phyloP scores from a whole-genome alignment of 2,113 vertebrate species.

The Cochlearius cochlearius region DNA sequence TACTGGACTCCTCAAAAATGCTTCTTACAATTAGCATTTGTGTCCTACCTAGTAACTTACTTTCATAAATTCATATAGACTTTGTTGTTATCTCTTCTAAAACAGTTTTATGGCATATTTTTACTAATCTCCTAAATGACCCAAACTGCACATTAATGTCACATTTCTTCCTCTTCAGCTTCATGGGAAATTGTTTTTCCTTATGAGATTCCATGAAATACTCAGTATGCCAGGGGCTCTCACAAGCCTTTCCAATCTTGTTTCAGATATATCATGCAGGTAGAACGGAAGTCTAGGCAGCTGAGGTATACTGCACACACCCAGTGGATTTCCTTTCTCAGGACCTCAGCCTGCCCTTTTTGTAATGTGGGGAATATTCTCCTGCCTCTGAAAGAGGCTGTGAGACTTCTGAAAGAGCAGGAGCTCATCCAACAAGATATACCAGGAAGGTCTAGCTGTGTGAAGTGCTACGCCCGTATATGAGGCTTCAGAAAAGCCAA shows the following conservation, averaged over 20 bases:
- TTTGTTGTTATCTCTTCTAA: not conserved
- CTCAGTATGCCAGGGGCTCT: not conserved
- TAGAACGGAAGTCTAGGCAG: not conserved
- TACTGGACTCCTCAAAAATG: not conserved
- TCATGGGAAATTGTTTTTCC: not conserved
- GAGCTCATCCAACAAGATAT: not conserved
- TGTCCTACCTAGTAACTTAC: not conserved
- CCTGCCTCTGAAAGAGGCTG: not conserved
- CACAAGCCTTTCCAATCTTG: not conserved
- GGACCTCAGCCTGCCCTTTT: not conserved
- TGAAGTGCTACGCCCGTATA: not conserved
- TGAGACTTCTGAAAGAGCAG: not conserved
- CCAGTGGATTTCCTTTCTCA: not conserved
- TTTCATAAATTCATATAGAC: not conserved
- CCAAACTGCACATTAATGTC: not conserved
- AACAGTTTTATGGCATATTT: not conserved
- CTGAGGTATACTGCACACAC: not conserved
- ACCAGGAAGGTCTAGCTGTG: not conserved
- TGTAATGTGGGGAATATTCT: not conserved
- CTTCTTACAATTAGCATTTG: not conserved
- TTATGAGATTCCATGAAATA: not conserved
- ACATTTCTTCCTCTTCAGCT: not conserved
- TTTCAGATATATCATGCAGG: not conserved
- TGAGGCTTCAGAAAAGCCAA: not conserved
- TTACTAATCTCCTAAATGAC: not conserved